These are phyloP conservation scores for Blastomussa wellsi DNA, from an alignment of 92 coral and sea anemone species.

Conservation along the genomic window DNA sequence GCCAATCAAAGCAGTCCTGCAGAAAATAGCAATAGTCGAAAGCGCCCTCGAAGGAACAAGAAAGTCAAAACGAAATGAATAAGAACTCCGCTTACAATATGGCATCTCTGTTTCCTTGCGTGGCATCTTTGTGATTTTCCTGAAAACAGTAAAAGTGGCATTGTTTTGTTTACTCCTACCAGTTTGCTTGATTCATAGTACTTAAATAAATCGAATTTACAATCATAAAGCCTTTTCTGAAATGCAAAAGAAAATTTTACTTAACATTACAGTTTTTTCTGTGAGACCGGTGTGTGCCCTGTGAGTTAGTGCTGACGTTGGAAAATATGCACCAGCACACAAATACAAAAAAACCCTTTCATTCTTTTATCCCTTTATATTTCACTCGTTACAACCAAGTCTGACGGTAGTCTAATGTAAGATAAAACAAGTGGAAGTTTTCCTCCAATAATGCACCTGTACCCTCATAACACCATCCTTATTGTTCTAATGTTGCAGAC, in stretches of 20 bases:
- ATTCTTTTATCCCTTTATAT: too few species aligned
- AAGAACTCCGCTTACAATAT: background rate
- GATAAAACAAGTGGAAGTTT: background rate
- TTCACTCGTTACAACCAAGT: background rate
- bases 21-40: background rate
- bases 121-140: background rate
- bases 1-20: too few species aligned
- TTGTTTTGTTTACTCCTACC: background rate
- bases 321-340: too few species aligned
- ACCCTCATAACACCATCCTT: background rate
- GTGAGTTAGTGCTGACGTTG: too few species aligned
- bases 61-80: background rate
- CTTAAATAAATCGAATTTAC: background rate
- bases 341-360: too few species aligned
- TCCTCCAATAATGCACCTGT: background rate
- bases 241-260: too few species aligned
- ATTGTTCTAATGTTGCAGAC: too few species aligned
- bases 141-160: background rate
- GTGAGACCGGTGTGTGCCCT: too few species aligned
- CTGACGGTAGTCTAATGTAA: background rate
- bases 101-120: background rate
- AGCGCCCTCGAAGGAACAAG: background rate
- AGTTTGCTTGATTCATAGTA: background rate
- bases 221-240: background rate
- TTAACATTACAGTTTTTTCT: too few species aligned